Percentiles rank a stretch among this genome's conserved stretches.
Conservation (phyloP, 2,797 vertebrate species). For the Prunella strophiata region DNA sequence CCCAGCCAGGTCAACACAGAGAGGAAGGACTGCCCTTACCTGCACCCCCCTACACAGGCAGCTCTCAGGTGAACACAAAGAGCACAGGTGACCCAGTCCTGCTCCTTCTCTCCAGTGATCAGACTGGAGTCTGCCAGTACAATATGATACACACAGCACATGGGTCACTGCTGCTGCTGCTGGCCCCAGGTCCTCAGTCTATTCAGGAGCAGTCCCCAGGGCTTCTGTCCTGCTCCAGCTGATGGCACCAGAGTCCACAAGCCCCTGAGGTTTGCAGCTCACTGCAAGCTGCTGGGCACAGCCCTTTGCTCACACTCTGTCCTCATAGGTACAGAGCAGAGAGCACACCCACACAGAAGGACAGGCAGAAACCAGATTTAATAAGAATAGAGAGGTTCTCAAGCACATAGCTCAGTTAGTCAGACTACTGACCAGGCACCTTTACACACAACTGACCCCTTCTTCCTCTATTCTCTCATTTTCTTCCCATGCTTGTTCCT, state of each 20-base stretch:
- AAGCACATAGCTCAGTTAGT: not conserved
- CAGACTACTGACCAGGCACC: not conserved
- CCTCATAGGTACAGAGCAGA: not conserved
- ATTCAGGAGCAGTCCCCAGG: not conserved
- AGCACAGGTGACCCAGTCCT: not conserved
- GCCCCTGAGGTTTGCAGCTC: not conserved
- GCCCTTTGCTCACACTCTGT: not conserved
- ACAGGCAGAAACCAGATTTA: not conserved
- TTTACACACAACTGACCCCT: not conserved
- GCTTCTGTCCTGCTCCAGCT: not conserved
- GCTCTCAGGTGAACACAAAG: not conserved
- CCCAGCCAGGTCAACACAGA: not conserved
- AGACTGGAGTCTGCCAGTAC: not conserved
- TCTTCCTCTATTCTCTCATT: not conserved
- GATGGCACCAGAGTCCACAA: not conserved
- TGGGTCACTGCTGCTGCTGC: not conserved
- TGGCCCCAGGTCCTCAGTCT: not conserved
- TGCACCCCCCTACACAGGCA: not conserved
- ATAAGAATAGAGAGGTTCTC: not conserved
- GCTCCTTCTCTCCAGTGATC: not conserved
- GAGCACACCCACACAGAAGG: not conserved
- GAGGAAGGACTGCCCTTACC: not conserved
- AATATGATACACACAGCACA: accelerated
- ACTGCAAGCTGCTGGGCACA: not conserved
- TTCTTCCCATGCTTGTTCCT: accelerated